phyloP scores from a whole-genome alignment of 2,888 invertebrate species.

The Apotomis betuletana region DNA sequence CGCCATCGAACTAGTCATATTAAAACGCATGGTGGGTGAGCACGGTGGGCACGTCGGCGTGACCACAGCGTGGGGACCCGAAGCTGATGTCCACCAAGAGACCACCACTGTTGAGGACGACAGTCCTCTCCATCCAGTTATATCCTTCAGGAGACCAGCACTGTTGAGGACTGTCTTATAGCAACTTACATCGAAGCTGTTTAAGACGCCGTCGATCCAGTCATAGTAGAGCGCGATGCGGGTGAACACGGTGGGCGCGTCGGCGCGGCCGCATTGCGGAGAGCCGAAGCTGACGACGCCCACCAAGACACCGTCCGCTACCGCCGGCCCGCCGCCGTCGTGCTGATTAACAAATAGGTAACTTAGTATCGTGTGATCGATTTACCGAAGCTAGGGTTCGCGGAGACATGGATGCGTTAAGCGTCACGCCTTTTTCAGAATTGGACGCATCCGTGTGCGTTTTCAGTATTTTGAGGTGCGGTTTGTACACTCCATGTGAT shows the following conservation, averaged over 20 bases:
- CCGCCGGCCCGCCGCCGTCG: constrained; percentile 47
- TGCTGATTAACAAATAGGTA: background rate
- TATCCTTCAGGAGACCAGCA: too few species aligned
- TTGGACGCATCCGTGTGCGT: too few species aligned
- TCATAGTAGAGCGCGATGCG: constrained; percentile 52
- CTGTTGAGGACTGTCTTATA: background rate
- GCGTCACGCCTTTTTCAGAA: too few species aligned
- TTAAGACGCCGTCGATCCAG: constrained; percentile 57
- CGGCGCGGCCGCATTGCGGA: constrained; percentile 52
- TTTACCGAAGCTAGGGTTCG: too few species aligned
- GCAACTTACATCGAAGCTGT: constrained; percentile 3
- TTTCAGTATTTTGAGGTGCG: too few species aligned
- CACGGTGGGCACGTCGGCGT: constrained; percentile 56
- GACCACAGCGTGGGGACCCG: constrained; percentile 56
- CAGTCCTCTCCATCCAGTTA: too few species aligned
- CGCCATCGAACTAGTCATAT: constrained; percentile 54
- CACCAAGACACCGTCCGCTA: constrained; percentile 48
- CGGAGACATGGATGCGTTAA: too few species aligned
- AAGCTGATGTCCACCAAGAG: constrained; percentile 58
- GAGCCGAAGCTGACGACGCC: constrained; percentile 62
- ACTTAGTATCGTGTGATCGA: too few species aligned
- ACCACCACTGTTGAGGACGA: constrained; percentile 23
- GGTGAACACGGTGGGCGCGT: constrained; percentile 62
- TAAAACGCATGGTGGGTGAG: constrained; percentile 58
- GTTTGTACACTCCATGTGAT: too few species aligned